Percentiles rank a stretch among this genome's conserved stretches.
phyloP scores from a whole-genome alignment of 2,888 invertebrate species.

The Stegana nigrithorax region DNA sequence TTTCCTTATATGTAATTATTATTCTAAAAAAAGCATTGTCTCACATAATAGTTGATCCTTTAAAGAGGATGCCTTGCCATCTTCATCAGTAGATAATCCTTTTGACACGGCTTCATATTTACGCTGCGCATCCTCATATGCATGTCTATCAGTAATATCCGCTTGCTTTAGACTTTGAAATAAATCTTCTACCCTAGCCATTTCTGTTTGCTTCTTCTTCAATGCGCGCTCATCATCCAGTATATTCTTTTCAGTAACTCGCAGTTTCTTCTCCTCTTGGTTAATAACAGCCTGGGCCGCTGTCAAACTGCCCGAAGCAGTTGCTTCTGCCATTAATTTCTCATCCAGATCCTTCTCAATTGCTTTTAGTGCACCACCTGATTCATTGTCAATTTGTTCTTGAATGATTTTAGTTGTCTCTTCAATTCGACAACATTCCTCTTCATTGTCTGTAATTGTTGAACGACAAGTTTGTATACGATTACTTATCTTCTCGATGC shows the following conservation, averaged over 20 bases:
- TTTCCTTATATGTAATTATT: not conserved
- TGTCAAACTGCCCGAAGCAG: constrained; percentile 74
- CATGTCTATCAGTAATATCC: constrained; percentile 76
- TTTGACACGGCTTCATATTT: constrained; percentile 80
- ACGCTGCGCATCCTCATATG: constrained; percentile 79
- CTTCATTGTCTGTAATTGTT: constrained; percentile 71
- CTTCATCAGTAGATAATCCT: constrained; percentile 80
- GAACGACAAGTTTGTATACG: constrained; percentile 73
- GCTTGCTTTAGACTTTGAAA: constrained; percentile 78
- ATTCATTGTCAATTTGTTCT: constrained; percentile 76
- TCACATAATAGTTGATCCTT: constrained; percentile 80
- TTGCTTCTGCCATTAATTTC: constrained; percentile 77
- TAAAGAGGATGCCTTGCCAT: constrained; percentile 83
- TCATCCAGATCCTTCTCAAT: constrained; percentile 75
- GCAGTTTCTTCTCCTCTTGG: constrained; percentile 77
- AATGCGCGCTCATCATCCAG: constrained; percentile 76
- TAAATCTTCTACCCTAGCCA: constrained; percentile 73
- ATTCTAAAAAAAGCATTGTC: not conserved
- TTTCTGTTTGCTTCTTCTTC: constrained; percentile 72
- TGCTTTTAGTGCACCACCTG: constrained; percentile 74
- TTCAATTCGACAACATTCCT: constrained; percentile 72
- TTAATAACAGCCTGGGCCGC: constrained; percentile 76
- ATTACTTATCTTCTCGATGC: constrained; percentile 70
- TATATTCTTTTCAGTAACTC: constrained; percentile 76
- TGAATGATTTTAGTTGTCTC: constrained; percentile 74